Conservation (phyloP, 2,113 vertebrate genomes). For the Mohoua ochrocephala region DNA sequence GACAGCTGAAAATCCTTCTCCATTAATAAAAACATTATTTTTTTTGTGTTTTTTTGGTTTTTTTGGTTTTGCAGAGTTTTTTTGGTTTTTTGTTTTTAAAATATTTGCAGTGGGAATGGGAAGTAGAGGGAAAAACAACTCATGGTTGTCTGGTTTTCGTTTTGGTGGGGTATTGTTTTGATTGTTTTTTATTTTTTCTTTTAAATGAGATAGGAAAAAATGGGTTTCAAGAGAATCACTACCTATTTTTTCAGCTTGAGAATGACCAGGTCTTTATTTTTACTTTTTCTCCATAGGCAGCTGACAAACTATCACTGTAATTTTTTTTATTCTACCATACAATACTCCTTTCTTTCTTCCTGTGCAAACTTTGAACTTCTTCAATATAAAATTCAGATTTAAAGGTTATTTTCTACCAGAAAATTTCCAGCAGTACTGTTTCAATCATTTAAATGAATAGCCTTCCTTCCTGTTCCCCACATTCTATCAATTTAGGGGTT, state of each 20-base stretch:
- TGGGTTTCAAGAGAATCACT: neutral
- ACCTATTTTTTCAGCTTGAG: neutral
- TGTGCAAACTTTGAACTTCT: neutral
- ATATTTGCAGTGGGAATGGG: neutral
- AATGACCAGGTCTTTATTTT: neutral
- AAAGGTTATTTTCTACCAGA: neutral
- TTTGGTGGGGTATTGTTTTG: neutral
- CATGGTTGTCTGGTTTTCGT: neutral
- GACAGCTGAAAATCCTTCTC: neutral
- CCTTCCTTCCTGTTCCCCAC: neutral
- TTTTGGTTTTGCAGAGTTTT: too few relatives aligned
- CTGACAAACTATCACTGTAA: neutral
- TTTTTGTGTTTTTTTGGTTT: too few relatives aligned
- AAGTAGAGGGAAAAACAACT: neutral
- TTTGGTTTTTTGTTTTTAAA: neutral
- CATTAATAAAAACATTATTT: neutral
- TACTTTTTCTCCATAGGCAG: neutral
- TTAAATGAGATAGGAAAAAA: neutral
- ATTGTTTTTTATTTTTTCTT: neutral
- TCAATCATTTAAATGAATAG: neutral
- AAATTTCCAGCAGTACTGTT: neutral
- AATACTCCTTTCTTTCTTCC: neutral
- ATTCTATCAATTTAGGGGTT: neutral
- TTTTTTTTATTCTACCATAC: neutral
- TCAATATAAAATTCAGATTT: neutral